Evolutionary conservation across 2,888 invertebrate genomes (phyloP), one percentile per base, ranked within the genome.

Genomic region (Diachrysia chrysitis): DNA sequence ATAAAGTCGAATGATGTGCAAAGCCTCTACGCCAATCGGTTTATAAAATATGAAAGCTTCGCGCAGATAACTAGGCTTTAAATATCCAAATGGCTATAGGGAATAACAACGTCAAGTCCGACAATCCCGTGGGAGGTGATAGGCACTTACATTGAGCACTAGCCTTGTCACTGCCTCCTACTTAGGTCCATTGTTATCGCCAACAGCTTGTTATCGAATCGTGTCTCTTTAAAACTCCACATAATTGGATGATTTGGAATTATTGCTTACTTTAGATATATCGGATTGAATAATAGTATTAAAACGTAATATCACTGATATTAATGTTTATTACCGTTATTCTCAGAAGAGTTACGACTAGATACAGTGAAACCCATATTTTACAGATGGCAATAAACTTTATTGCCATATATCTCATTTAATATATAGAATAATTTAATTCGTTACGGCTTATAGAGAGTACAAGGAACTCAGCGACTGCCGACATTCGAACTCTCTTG

Each of bases 51-150:
- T 35, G 71, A 64, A 53, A 71, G 42, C 21, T 48, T 62, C 58
- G 59, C 51, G 48, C 53, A 65, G 59, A 59, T 71, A 76, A 21
- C 48, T 55, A n/a, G 16, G 58, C 19, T 70, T 76, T 76, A 61
- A 70, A 53, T 59, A 61, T 51, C 76, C 4, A 58, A 60, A 56
- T 60, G 57, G 71, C 62, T 54, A 66, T 59, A n/a, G 6, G 66
- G 60, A 51, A 51, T 51, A 51, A 51, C 48, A 51, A 51, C 53
- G 57, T 60, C 58, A 54, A 76, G 29, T 54, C 46, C 63, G 77
- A 60, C 66, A 58, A 51, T 46, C 48, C 51, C 58, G 77, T 74
- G 74, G 74, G 77, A 53, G 73, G 77, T 76, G 59, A 71, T 71
- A 42, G 57, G 37, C 51, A 16, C 23, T 17, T 53, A 19, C 48